Conservation (phyloP, 2,797 vertebrate genomes). For the Poeciliopsis infans region DNA sequence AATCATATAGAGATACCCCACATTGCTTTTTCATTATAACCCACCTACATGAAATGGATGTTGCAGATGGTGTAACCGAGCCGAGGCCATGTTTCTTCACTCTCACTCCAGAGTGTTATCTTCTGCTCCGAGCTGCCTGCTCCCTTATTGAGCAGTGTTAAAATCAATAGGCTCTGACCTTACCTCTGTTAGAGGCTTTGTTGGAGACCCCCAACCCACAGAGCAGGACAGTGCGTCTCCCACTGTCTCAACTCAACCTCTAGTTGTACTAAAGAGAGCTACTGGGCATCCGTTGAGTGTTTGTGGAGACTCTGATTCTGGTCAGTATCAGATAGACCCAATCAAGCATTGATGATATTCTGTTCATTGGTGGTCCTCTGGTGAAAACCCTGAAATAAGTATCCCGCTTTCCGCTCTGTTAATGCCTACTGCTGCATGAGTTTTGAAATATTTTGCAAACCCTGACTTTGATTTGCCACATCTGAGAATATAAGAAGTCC, state of each 20-base stretch:
- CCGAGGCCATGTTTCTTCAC: constrained; percentile 52
- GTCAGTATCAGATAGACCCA: background rate
- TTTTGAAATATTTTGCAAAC: background rate
- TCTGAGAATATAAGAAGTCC: background rate
- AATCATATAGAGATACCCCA: constrained; percentile 65
- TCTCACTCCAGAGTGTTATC: constrained; percentile 41
- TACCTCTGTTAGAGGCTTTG: constrained; percentile 68
- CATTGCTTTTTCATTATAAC: constrained; percentile 69
- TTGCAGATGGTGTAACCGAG: constrained; percentile 55
- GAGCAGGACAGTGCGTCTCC: constrained; percentile 58
- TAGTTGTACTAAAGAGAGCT: constrained; percentile 39
- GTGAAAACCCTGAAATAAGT: background rate
- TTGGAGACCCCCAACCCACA: constrained; percentile 62
- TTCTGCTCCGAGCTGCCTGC: constrained; percentile 48
- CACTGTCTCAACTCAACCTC: constrained; percentile 38
- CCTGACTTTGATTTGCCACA: background rate
- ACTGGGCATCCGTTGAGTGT: constrained; percentile 18
- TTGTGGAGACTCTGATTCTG: constrained; percentile 15
- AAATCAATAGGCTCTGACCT: constrained; percentile 83
- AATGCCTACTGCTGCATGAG: background rate
- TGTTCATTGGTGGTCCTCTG: background rate
- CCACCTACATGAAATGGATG: constrained; percentile 67
- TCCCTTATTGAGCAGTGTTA: constrained; percentile 61
- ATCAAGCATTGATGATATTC: background rate
- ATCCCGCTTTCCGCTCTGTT: background rate